Percentiles rank a stretch among this genome's conserved stretches.
Conservation (phyloP, 2,113 vertebrate genomes). For the Alexandromys fortis region DNA sequence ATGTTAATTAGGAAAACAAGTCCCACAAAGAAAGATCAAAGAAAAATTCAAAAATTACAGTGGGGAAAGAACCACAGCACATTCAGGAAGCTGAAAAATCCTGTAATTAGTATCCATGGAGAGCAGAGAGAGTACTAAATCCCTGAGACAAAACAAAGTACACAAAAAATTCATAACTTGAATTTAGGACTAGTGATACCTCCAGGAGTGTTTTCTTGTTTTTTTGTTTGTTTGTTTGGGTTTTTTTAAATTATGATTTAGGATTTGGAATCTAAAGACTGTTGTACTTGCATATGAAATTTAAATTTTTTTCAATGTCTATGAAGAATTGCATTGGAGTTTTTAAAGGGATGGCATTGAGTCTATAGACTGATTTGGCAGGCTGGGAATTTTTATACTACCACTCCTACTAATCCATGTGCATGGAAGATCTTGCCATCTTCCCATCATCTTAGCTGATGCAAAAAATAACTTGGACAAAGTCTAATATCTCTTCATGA, state of each 20-base stretch:
- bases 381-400: not conserved
- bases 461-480: not conserved
- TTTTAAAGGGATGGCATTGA: not conserved
- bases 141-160: not conserved
- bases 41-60: conserved; percentile 46
- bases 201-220: not conserved
- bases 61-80: conserved; percentile 24
- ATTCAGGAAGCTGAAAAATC: not conserved
- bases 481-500: not conserved
- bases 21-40: not conserved
- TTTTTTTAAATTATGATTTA: not conserved
- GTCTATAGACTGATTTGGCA: not conserved
- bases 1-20: conserved; percentile 26
- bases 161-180: not conserved
- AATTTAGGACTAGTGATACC: not conserved
- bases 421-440: not conserved
- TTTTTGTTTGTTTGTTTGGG: no score
- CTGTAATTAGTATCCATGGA: not conserved
- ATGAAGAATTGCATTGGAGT: no score
- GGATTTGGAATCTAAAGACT: not conserved
- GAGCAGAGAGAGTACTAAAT: not conserved
- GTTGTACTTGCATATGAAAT: not conserved
- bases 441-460: not conserved
- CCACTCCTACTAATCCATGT: not conserved
- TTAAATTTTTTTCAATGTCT: not conserved